Evolutionary conservation across 2,888 invertebrate species (phyloP), one percentile per base, ranked within the genome.

Genomic region (Helobdella robusta): DNA sequence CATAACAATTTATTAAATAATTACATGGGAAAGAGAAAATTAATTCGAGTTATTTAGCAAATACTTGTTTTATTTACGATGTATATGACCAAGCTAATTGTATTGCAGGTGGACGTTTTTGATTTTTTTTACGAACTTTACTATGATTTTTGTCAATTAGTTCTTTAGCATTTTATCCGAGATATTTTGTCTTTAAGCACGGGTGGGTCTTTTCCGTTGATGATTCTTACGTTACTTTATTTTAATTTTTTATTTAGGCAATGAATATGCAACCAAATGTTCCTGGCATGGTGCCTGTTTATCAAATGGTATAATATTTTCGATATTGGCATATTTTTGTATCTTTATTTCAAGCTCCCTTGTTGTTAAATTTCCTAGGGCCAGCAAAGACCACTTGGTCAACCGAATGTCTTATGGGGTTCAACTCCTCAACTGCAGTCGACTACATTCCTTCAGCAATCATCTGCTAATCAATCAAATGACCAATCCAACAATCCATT

Each of bases 361-460:
- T 15, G 8, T 40, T 40, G 40, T 15, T 40, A 40, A 40, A 20
- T 30, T n/a, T n/a, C n/a, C n/a, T n/a, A 54, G 54, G 23, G 54
- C 28, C 54, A 54, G 23, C 54, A 54, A 30, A 54, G 54, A 28
- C 54, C 54, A 30, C 23, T 54, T 18, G 25, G 54, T 25, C 54
- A 54, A 54, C 28, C 20, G 4, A 30, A 30, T 20, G 54, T 54
- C 54, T 25, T 54, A 30, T 54, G 54, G 54, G 54, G 54, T 18
- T 54, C 54, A 15, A 54, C 54, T 25, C 54, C 54, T 20, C 54
- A 54, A 54, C 54, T 54, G 5, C 54, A 54, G 28, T 4, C 25
- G 3, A 28, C 54, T 28, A 28, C 30, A 25, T 30, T 28, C 28
- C 18, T 28, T 18, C 23, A 30, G 5, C 20, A 54, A 18, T 30